phyloP scores from a whole-genome alignment of 2,888 invertebrate genomes.

The Agrypnus murinus region DNA sequence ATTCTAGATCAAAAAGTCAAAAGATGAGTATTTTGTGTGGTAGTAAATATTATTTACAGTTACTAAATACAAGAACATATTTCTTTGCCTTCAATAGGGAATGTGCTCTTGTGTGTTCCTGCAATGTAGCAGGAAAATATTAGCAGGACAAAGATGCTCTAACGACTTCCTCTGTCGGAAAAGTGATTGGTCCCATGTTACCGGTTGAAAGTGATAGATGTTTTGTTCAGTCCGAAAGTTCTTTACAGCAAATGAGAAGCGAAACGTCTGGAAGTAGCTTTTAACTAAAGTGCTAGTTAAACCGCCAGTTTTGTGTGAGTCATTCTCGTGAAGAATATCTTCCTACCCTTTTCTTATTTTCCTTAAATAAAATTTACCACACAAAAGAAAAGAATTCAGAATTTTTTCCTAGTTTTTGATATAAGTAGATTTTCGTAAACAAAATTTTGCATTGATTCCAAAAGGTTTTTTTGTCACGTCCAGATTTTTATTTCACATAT shows the following conservation, averaged over 20 bases:
- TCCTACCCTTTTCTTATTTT: slow-evolving; percentile 7
- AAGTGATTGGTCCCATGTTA: slow-evolving; percentile 56
- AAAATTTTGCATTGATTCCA: slow-evolving; percentile 3
- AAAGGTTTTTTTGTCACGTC: not conserved
- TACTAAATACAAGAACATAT: not conserved
- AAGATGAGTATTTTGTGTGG: no score
- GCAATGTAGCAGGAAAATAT: slow-evolving; percentile 38
- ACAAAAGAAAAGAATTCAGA: slow-evolving; percentile 4
- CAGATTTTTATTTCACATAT: slow-evolving; percentile 12
- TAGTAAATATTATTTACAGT: slow-evolving; percentile 4
- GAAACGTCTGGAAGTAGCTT: slow-evolving; percentile 48
- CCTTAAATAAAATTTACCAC: slow-evolving; percentile 6
- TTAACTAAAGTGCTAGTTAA: slow-evolving; percentile 50
- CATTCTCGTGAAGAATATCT: slow-evolving; percentile 20
- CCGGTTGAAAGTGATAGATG: slow-evolving; percentile 54
- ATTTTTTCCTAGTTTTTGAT: not conserved
- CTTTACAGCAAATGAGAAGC: slow-evolving; percentile 44
- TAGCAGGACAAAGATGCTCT: slow-evolving; percentile 52
- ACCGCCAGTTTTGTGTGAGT: slow-evolving; percentile 37
- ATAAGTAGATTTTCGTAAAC: not conserved
- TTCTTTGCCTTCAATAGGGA: slow-evolving; percentile 3
- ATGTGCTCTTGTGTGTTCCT: slow-evolving; percentile 19
- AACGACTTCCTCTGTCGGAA: slow-evolving; percentile 54
- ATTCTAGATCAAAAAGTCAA: no score
- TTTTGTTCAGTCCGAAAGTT: slow-evolving; percentile 51